Evolutionary conservation across 2,888 invertebrate species (phyloP).

Genomic region (Oligia strigilis): DNA sequence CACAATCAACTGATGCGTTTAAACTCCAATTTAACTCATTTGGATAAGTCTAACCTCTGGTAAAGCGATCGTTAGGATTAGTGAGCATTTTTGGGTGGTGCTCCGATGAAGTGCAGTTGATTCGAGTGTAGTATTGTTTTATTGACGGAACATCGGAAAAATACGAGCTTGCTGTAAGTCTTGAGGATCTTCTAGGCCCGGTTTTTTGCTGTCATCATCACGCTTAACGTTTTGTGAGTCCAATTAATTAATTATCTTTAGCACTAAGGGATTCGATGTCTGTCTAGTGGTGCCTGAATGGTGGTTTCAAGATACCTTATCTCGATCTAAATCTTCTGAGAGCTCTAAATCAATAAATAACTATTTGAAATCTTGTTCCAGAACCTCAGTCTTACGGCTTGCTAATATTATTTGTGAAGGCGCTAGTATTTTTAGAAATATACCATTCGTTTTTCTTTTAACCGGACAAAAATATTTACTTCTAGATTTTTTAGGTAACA

Average conservation of each 20-base stretch:
- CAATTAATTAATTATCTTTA: not conserved
- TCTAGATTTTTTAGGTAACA: not conserved
- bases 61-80: slow-evolving; percentile 17
- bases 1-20: slow-evolving; percentile 73
- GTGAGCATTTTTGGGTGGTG: slow-evolving; percentile 13
- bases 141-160: not conserved
- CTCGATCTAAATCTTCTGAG: not conserved
- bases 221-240: not conserved
- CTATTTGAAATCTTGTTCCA: not conserved
- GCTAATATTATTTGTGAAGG: not conserved
- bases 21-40: slow-evolving; percentile 67
- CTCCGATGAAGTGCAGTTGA: not conserved
- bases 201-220: not conserved
- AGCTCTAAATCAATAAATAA: too few relatives aligned
- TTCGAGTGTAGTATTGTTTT: not conserved
- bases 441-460: too few relatives aligned
- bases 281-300: not conserved
- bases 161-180: not conserved
- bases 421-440: not conserved
- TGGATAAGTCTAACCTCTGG: slow-evolving; percentile 56
- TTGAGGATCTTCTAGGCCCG: not conserved
- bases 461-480: not conserved
- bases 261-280: not conserved
- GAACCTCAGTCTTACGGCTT: not conserved
- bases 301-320: not conserved